phyloP scores from a whole-genome alignment of 2,113 vertebrate genomes.

The Nesogale talazaci region DNA sequence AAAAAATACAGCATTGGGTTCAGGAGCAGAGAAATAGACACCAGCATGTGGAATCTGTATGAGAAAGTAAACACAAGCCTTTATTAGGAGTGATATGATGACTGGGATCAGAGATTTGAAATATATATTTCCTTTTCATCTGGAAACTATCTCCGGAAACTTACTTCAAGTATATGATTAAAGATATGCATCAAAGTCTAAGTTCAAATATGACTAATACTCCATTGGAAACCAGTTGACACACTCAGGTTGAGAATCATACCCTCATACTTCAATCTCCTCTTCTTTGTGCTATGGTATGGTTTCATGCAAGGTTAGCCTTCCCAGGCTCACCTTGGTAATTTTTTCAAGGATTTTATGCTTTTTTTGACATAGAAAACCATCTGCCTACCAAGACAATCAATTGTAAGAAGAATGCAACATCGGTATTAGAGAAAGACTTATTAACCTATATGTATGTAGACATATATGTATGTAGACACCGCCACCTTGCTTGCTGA shows the following conservation, averaged over 20 bases:
- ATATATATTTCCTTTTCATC: background rate
- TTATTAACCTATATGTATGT: too few relatives aligned
- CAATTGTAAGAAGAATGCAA: too few relatives aligned
- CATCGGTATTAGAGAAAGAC: too few relatives aligned
- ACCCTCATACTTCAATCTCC: background rate
- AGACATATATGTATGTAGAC: too few relatives aligned
- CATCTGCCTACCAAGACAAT: too few relatives aligned
- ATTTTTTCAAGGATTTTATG: conserved; percentile 14
- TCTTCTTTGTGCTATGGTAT: background rate
- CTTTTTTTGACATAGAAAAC: background rate
- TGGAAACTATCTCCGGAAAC: background rate
- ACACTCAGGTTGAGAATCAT: background rate
- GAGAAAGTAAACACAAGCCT: background rate
- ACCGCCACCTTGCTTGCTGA: too few relatives aligned
- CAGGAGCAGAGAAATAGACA: background rate
- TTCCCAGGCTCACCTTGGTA: background rate
- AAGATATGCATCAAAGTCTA: background rate
- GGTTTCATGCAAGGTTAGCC: background rate
- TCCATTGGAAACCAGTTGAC: background rate
- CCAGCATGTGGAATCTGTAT: background rate
- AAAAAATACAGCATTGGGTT: background rate
- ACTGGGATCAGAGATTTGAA: background rate
- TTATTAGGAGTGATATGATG: background rate
- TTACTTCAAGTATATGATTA: background rate
- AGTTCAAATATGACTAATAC: background rate